Evolutionary conservation across 1,140 invertebrate genomes (phyloP), one percentile per base, ranked within the genome.

Genomic region (Danaus plexippus): DNA sequence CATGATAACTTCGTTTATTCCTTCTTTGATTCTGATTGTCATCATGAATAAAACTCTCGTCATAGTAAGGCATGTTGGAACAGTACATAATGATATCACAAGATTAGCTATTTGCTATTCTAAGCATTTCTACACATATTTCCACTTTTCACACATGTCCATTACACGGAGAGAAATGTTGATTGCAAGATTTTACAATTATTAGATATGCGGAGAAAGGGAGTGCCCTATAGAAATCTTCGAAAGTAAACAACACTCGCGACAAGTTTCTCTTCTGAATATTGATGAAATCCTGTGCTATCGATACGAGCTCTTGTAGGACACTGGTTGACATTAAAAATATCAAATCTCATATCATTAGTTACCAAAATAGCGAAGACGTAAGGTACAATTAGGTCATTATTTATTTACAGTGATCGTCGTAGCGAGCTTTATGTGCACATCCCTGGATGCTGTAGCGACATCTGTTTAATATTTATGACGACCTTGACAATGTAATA

Each of bases 1-100:
- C 85, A 32, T 76, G 77, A 66, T 88, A 88, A 56, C 87, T 88
- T 43, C 87, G 72, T 59, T 88, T 88, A 63, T 88, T 88, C 64
- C 82, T 73, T 61, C 78, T 75, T 60, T 88, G 87, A 67, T 88
- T 88, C 43, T 75, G 63, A 69, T 80, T 88, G 55, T 88, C 87
- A 57, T 88, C 83, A 32, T 87, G 61, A 52, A 88, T 86, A 69
- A 88, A 88, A 65, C 83, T 88, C 66, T 87, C 87, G 53, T 88
- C 87, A 71, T 88, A 88, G 70, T 88, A 80, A 50, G 87, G 87
- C 85, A 88, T 88, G 53, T 70, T 81, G 53, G 46, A 57, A 61
- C 53, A 69, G 49, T 66, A 69, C 67, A 68, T 69, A 59, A 43
- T 66, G 54, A 18, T 46, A 57, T 46, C 51, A 45, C 55, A 43